Evolutionary conservation across 1,140 invertebrate species (phyloP).

Genomic region (Cotesia glomerata): DNA sequence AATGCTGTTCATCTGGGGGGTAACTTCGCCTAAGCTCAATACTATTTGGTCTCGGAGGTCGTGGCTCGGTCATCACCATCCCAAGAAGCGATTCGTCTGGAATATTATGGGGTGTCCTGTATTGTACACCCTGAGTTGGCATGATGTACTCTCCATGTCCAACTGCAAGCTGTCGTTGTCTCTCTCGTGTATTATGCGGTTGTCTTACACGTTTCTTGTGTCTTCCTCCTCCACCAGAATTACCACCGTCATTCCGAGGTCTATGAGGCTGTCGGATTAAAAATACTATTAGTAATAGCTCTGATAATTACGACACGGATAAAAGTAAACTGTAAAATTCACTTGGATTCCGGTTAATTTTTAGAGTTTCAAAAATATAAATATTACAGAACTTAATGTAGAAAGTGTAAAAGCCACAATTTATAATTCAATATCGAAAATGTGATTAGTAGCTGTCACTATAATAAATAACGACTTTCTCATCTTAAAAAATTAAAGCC

Average conservation of each 20-base stretch:
- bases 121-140: constrained; percentile 63
- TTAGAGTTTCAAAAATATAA: too few relatives aligned
- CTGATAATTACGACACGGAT: too few relatives aligned
- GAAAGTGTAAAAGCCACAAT: too few relatives aligned
- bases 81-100: constrained; percentile 57
- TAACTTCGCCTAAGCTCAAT: constrained; percentile 76
- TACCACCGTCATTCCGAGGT: constrained; percentile 66
- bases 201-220: constrained; percentile 83
- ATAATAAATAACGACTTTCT: too few relatives aligned
- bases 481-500: too few relatives aligned
- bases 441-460: too few relatives aligned
- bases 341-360: too few relatives aligned
- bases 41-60: constrained; percentile 76
- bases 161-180: constrained; percentile 81
- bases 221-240: constrained; percentile 66
- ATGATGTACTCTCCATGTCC: constrained; percentile 88
- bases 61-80: constrained; percentile 62
- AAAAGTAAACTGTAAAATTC: too few relatives aligned
- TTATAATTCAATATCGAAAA: too few relatives aligned
- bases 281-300: constrained; percentile 17
- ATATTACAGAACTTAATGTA: too few relatives aligned
- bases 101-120: constrained; percentile 54
- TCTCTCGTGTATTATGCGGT: constrained; percentile 85
- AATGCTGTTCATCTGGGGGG: constrained; percentile 67
- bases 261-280: constrained; percentile 65